Percentiles rank a stretch among this genome's conserved stretches.
Conservation (phyloP, 2,113 vertebrate genomes). For the Oceanodroma tethys region DNA sequence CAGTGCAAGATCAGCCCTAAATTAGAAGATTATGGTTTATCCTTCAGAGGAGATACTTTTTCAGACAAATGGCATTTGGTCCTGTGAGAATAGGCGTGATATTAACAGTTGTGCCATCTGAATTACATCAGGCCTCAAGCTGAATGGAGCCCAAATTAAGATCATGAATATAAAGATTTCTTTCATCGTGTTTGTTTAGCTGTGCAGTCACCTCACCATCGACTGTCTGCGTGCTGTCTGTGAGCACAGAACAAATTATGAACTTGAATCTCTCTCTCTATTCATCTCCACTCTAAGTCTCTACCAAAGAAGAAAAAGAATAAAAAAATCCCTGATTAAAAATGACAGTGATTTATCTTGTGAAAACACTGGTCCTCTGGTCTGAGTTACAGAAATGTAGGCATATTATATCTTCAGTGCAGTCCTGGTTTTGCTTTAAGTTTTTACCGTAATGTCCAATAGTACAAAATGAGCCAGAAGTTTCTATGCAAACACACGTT, state of each 20-base stretch:
- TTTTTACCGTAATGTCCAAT: background rate
- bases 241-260: background rate
- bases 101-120: background rate
- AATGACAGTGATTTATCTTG: background rate
- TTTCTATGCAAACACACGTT: background rate
- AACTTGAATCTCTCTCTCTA: background rate
- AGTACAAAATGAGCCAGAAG: background rate
- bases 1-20: background rate
- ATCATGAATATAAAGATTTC: slow-evolving; percentile 10
- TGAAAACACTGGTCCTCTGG: background rate
- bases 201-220: background rate
- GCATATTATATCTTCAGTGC: background rate
- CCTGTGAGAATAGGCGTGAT: slow-evolving; percentile 32
- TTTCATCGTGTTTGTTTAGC: slow-evolving; percentile 1
- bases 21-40: background rate
- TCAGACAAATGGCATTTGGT: background rate
- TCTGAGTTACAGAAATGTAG: background rate
- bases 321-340: background rate
- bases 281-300: background rate
- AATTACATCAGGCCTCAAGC: background rate
- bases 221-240: background rate
- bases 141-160: background rate
- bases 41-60: background rate
- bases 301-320: background rate
- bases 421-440: background rate